Base-by-base conservation (phyloP, 2,888 invertebrate species). In the Drosophila niveifrons region DNA sequence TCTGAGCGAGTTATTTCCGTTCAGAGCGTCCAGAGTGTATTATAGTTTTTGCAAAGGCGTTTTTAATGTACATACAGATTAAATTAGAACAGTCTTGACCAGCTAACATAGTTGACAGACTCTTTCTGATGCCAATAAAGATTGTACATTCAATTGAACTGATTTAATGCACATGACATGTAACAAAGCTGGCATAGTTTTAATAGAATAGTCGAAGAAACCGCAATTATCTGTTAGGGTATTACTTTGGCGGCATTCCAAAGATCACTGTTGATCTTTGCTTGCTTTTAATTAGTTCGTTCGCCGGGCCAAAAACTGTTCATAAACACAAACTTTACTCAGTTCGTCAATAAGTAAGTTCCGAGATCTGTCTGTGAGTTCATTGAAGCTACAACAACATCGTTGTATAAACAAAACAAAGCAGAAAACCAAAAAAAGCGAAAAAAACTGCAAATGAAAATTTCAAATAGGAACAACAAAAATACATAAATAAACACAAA, bases 361-460 rank as follows among this genome's bases (percentile, higher is more conserved):
- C 61, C 63, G 51, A 61, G 69, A 69, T 57, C 75, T 69, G 78
- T 66, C 58, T 68, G 69, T 51, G 48, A 61, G 78, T 69, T 61
- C 56, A 66, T 65, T 66, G 61, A 56, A 34, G 65, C 61, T 61
- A 50, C 46, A 44, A 23, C 48, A 46, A 34, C 43, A 36, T 11
- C 61, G 36, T 55, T 72, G 62, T 75, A 66, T 88, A 86, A 86
- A 86, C 83, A 86, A 80, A 68, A 41, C 44, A 41, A 39, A 61
- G 59, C 34, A 48, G 44, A 61, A 66, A 53, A 52, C 55, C 28
- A 78, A 48, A 46, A 17, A 81, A 85, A 88, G 23, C 23, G 11
- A 34, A 34, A 36, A 36, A 36, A 36, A 36, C 78, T 77, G 88
- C 88, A 82, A 85, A 83, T 82, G 88, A 85, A 83, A 88, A 88